Evolutionary conservation across 2,113 vertebrate species (phyloP).

Genomic region (Chloropsis cyanopogon): DNA sequence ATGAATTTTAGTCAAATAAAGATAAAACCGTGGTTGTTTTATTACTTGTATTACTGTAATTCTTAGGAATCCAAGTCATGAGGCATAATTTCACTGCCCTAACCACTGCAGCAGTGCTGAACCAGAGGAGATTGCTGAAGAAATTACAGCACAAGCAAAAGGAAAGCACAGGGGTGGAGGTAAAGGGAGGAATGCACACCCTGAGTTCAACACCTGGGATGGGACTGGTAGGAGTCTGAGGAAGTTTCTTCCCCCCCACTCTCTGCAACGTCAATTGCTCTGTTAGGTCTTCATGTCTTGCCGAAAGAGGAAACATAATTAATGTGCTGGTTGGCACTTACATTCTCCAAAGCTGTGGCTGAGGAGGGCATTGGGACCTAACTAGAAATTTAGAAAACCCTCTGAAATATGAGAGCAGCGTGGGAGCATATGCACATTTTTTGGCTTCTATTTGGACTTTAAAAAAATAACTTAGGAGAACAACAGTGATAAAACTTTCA

Average conservation of each 20-base stretch:
- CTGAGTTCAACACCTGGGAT: not conserved
- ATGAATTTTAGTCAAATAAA: not conserved
- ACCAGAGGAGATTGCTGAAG: not conserved
- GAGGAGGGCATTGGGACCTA: not conserved
- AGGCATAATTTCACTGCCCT: not conserved
- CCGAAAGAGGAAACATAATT: not conserved
- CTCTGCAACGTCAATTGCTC: not conserved
- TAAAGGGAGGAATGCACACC: not conserved
- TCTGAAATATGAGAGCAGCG: not conserved
- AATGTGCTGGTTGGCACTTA: not conserved
- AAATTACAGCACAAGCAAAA: not conserved
- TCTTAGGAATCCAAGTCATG: not conserved
- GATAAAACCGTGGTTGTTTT: not conserved
- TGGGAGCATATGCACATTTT: rapidly evolving
- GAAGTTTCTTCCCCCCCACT: not conserved
- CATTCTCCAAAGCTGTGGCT: not conserved
- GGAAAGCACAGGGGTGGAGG: not conserved
- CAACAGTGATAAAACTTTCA: not conserved
- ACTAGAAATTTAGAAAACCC: not conserved
- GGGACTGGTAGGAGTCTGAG: not conserved
- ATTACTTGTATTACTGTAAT: not conserved
- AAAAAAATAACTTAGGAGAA: not conserved
- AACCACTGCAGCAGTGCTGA: not conserved
- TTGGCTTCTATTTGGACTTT: not conserved
- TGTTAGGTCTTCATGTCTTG: not conserved